Conservation (phyloP, 2,113 vertebrate species). For the Melospiza melodia region DNA sequence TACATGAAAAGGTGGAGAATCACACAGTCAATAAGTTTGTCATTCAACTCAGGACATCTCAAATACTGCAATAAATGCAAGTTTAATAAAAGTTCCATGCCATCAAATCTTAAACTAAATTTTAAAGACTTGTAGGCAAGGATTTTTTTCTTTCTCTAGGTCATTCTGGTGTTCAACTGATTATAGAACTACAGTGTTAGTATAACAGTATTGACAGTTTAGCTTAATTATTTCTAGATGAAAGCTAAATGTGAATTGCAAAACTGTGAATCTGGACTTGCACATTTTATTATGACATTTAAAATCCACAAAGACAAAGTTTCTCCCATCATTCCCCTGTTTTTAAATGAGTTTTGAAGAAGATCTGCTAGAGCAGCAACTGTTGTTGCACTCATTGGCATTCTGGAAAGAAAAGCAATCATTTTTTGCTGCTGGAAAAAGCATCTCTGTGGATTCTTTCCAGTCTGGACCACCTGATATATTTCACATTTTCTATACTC, state of each 20-base stretch:
- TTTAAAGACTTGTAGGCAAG: not conserved
- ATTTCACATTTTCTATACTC: not conserved
- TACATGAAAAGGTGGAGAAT: not conserved
- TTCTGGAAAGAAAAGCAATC: not conserved
- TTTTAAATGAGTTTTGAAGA: not conserved
- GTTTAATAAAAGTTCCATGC: not conserved
- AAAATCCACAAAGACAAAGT: not conserved
- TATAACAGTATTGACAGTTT: not conserved
- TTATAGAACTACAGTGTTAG: not conserved
- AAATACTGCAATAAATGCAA: not conserved
- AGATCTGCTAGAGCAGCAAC: not conserved
- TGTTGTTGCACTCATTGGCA: not conserved
- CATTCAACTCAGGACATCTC: not conserved
- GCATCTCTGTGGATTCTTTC: not conserved
- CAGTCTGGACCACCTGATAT: not conserved
- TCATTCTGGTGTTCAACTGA: not conserved
- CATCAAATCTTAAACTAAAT: not conserved
- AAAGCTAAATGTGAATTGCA: not conserved
- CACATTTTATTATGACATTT: not conserved
- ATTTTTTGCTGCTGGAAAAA: not conserved
- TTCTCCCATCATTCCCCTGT: not conserved
- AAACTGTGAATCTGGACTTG: not conserved
- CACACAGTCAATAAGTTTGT: not conserved
- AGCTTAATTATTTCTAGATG: not conserved
- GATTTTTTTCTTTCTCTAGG: not conserved